Base-by-base conservation (phyloP, 2,797 vertebrate species). In the Diplodus sargus region DNA sequence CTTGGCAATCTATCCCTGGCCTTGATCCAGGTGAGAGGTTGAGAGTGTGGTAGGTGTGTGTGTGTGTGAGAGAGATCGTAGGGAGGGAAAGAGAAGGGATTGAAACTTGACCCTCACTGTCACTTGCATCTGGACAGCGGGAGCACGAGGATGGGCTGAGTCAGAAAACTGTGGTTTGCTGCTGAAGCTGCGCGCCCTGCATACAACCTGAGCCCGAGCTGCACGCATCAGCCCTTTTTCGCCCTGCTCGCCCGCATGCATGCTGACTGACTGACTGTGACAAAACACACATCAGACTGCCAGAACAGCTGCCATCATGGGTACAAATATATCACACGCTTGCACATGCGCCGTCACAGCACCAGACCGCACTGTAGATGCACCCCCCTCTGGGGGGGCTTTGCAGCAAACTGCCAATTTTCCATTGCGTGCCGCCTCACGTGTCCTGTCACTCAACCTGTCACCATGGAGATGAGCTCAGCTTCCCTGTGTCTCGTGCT, bases 381-480 rank as follows among this genome's bases (percentile, higher is more conserved):
- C 59, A 54, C 76, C 23, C 28, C 57, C 57, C 67, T 74, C 69
- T 75, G 65, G 49, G 76, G 69, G 69, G 69, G 78, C 79, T 92
- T 92, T 91, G 87, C 89, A 84, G 83, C 85, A 88, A 92, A 87
- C 86, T 85, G 84, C 86, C 91, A 88, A 78, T 90, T 93, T 85
- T 87, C 86, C 86, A 84, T 79, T 76, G 78, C 79, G 57, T 83
- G 83, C 75, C 80, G 13, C 14, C 78, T 92, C 89, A 89, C 82
- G 72, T 91, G 91, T 63, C 74, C 77, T 83, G 92, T 93, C 93
- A 94, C 75, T 93, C 91, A 93, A 80, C 71, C 73, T 78, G 92
- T 94, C 90, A 86, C 92, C 90, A 92, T 93, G 90, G 91, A 84
- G 90, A 95, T 87, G 89, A 81, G 88, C 88, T 89, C 82, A 85